phyloP scores from a whole-genome alignment of 2,797 vertebrate genomes.

The Somateria mollissima region DNA sequence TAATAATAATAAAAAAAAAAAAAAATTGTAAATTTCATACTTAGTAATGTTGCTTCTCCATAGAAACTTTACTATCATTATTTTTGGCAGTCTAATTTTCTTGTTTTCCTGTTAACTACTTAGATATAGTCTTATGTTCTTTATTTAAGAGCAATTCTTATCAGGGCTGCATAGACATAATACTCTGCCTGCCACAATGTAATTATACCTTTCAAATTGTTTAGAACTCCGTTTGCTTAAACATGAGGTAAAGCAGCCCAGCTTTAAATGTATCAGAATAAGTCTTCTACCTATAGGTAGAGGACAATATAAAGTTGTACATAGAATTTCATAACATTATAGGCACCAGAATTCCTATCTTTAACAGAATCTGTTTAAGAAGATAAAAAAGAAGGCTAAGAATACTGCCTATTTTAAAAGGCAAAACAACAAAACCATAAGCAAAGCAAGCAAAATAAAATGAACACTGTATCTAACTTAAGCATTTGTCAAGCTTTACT shows the following conservation, averaged over 20 bases:
- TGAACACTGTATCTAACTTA: neutral
- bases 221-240: constrained; percentile 31
- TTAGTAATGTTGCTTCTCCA: neutral
- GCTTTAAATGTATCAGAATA: neutral
- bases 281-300: neutral
- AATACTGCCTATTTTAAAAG: neutral
- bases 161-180: neutral
- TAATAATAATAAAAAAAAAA: neutral
- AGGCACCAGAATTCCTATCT: neutral
- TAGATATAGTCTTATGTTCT: neutral
- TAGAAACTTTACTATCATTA: neutral
- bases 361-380: neutral
- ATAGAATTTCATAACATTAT: neutral
- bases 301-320: neutral
- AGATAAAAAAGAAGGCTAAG: neutral
- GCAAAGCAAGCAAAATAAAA: neutral
- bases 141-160: constrained; percentile 41
- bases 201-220: constrained; percentile 19
- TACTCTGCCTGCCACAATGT: neutral
- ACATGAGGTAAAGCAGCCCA: neutral
- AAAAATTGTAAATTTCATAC: neutral
- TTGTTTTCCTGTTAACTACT: neutral
- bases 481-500: neutral
- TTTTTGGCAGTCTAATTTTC: constrained; percentile 53
- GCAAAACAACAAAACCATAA: neutral